A percentile compares a stretch with the other conserved stretches of the same genome.
Evolutionary conservation across 2,797 vertebrate species (phyloP).

Genomic region (Eulemur rubriventer): DNA sequence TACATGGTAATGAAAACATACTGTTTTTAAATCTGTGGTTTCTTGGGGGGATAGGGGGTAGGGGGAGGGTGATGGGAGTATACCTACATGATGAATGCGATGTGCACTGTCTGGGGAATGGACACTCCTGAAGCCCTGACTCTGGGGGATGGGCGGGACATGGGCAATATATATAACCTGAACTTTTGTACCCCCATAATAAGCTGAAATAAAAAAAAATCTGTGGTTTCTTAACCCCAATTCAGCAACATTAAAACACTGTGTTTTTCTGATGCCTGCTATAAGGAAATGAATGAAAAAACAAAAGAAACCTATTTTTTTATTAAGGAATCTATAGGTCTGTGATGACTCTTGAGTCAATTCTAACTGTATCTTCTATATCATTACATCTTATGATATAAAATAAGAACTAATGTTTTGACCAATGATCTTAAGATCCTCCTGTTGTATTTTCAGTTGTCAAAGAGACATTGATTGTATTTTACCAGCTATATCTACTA

Average conservation of each 20-base stretch:
- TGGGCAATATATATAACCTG: too few species aligned
- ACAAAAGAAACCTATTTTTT: background rate
- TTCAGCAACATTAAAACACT: background rate
- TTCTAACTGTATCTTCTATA: background rate
- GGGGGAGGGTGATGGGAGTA: too few species aligned
- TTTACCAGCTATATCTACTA: background rate
- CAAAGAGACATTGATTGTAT: background rate
- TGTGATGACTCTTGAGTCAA: background rate
- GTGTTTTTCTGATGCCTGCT: background rate
- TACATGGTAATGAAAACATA: background rate
- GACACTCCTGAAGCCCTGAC: too few species aligned
- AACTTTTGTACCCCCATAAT: too few species aligned
- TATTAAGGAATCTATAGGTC: background rate
- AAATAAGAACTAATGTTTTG: background rate
- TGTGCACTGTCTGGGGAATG: too few species aligned
- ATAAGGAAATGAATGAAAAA: background rate
- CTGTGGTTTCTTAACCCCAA: background rate
- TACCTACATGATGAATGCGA: too few species aligned
- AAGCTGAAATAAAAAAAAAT: background rate
- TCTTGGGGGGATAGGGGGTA: background rate
- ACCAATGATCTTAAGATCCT: background rate
- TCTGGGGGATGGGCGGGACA: too few species aligned
- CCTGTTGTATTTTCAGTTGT: background rate
- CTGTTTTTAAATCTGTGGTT: background rate
- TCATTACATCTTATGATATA: background rate